phyloP scores from a whole-genome alignment of 2,797 vertebrate genomes.

The Phyllotis vaccarum region DNA sequence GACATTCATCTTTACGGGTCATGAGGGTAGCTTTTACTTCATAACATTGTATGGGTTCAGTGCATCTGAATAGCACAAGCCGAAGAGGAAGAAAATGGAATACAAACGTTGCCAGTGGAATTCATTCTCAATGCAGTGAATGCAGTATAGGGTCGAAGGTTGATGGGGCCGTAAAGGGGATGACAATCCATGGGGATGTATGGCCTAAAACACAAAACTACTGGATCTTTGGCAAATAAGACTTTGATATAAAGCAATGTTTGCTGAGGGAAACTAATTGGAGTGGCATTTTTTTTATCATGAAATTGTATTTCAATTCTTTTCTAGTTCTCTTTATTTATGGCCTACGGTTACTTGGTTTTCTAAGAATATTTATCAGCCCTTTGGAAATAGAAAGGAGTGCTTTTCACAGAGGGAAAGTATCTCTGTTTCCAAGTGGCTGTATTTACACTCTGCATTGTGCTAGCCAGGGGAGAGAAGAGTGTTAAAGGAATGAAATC shows the following conservation, averaged over 20 bases:
- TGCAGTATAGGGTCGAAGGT: not conserved
- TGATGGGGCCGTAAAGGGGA: not conserved
- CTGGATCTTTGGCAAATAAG: not conserved
- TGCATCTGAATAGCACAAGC: slow-evolving; percentile 57
- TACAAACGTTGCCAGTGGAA: not conserved
- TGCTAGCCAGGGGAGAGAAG: not conserved
- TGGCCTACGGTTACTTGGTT: not conserved
- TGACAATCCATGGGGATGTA: not conserved
- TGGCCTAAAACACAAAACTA: not conserved
- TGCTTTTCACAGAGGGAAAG: not conserved
- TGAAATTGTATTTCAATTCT: slow-evolving; percentile 17
- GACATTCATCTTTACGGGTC: slow-evolving; percentile 65
- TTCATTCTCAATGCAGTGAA: not conserved
- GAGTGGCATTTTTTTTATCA: slow-evolving; percentile 46
- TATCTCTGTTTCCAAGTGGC: not conserved
- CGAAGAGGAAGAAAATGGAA: slow-evolving; percentile 64
- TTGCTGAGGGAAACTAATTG: slow-evolving; percentile 40
- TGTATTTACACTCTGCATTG: not conserved
- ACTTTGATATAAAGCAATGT: not conserved
- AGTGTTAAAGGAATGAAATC: not conserved
- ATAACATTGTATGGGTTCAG: not conserved
- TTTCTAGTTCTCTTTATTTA: not conserved
- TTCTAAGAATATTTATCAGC: slow-evolving; percentile 36
- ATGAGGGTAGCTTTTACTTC: slow-evolving; percentile 56
- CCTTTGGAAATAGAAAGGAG: slow-evolving; percentile 53